Base-by-base conservation (phyloP, 2,888 invertebrate genomes). In the Sicus ferrugineus region DNA sequence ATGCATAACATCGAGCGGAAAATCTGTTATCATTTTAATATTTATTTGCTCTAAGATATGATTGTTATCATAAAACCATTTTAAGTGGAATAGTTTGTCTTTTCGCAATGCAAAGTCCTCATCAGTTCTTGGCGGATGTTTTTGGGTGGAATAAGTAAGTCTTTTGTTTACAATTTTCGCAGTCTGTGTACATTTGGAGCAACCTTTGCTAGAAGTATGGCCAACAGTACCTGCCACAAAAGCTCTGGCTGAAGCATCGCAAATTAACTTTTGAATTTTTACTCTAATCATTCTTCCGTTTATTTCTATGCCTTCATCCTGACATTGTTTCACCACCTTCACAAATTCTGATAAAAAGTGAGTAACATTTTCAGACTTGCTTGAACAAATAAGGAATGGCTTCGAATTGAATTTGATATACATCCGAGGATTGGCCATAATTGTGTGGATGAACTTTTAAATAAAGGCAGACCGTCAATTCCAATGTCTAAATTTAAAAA, bases 161-260 rank as follows among this genome's bases (percentile, higher is more conserved):
- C 30, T 64, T 23, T 54, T 65, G 38, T 26, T 58, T 46, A 42
- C 65, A 58, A 58, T 38, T 46, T 34, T n/a, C n/a, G 58, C 66
- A 50, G 46, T 70, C 52, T 66, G 67, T 3, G 16, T 5, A 19
- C 66, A 70, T 52, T 70, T 70, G 52, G 70, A 16, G 19, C 66
- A 69, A 19, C 69, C 69, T 30, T 48, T 34, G 14, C 21, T 42
- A 34, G 34, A 30, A 5, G 46, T 69, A 19, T 69, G 65, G 42
- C 65, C 62, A 14, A 69, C 63, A 64, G 42, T 42, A 6, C 64
- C 46, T 11, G 69, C 42, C 14, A 69, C 26, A 52, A 69, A 69
- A 21, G 56, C 34, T 19, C 69, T 65, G 2, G 59, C 69, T n/a
- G 69, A 65, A 21, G 65, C 11, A 48, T 69, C 69, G 42, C 56